phyloP scores from a whole-genome alignment of 2,113 vertebrate genomes.

The Ursus arctos region DNA sequence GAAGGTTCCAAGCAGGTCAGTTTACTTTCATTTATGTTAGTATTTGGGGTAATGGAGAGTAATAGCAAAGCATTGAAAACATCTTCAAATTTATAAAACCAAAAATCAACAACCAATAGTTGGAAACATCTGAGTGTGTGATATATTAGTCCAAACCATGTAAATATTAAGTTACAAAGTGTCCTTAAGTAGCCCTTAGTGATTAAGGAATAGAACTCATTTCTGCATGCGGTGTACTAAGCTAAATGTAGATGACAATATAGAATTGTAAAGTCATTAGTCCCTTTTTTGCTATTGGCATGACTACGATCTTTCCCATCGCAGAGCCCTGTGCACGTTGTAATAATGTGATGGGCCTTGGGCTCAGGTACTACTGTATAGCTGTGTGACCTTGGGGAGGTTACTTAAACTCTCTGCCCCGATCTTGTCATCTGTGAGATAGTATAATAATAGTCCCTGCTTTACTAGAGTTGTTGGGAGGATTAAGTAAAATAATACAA shows the following conservation, averaged over 20 bases:
- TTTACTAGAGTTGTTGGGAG: neutral
- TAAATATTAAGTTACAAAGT: neutral
- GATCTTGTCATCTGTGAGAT: neutral
- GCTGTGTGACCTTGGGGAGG: neutral
- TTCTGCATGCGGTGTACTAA: neutral
- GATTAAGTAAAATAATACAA: neutral
- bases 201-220: neutral
- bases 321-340: neutral
- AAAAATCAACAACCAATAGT: neutral
- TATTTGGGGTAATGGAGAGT: neutral
- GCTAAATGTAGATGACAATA: neutral
- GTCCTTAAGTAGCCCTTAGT: neutral
- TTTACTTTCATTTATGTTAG: slow-evolving; percentile 49
- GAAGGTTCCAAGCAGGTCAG: slow-evolving; percentile 10
- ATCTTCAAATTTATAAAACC: neutral
- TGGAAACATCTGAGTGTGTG: neutral
- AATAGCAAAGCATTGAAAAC: neutral
- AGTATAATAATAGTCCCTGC: neutral
- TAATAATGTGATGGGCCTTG: neutral
- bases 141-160: neutral
- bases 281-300: neutral
- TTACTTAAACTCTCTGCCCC: neutral
- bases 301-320: neutral
- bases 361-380: neutral
- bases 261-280: neutral